Base-by-base conservation (phyloP, 2,888 invertebrate genomes). In the Callosobruchus maculatus region DNA sequence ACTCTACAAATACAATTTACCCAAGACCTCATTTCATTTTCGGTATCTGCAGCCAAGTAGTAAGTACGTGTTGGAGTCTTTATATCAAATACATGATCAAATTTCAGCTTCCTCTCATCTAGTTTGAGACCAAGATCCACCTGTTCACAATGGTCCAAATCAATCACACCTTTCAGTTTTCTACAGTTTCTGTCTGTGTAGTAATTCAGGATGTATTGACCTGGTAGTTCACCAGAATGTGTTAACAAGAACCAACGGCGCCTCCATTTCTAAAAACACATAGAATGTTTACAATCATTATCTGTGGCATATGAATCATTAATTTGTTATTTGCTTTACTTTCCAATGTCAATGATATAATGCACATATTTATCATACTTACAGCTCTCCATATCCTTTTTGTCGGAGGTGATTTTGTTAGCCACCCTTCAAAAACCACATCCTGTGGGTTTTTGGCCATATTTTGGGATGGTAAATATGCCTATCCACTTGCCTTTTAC, bases 141-240 rank as follows among this genome's bases (percentile, higher is more conserved):
- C 90, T 98, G 97, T 88, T 97, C 97, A 88, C 98, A 98, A 86
- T 97, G 94, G 89, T 97, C 97, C 84, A 98, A 90, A 90, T 98
- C 95, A 83, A 98, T 96, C 76, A 93, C 92, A 83, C 96, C 96
- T 89, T 97, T 96, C 80, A 94, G 89, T 84, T 95, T 95, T 82
- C 94, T 91, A 86, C 94, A 93, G 84, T 93, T 93, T 83, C 93
- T 91, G 87, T 97, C 97, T 67, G 96, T 94, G 88, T 95, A 98
- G 87, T 98, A 98, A 86, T 96, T 97, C 82, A 98, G 90, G 85
- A 95, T 93, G 89, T 95, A 98, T 88, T 97, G 97, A 74, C 95
- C 96, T 73, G 98, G 98, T 83, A 97, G 92, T 86, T 97, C 96
- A 80, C 97, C 96, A 67, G 94, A 93, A 86, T 96, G 95, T 80